Evolutionary conservation across 2,888 invertebrate genomes (phyloP), one percentile per base, ranked within the genome.

Genomic region (Rosalia funebris): DNA sequence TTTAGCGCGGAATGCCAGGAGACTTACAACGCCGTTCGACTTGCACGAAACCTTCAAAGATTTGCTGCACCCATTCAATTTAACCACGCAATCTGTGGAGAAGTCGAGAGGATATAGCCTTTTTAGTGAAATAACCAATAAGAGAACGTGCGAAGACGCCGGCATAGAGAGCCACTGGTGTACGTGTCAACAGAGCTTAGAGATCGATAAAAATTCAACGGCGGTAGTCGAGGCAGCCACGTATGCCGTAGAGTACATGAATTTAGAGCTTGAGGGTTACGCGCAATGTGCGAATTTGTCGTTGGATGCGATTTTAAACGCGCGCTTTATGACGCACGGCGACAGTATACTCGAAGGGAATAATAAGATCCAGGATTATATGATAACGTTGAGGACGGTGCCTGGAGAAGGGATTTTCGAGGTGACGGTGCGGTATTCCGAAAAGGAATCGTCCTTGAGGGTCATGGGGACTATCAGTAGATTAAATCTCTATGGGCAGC

Each of bases 141-240:
- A 52, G 25, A 84, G 96, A 41, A 92, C 91, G 0, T 97, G 96
- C 76, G 83, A 86, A 47, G 83, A 84, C 61, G 95, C 96, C 0
- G 88, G 84, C 0, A 93, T 97, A 59, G 87, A 89, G 0, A 88
- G 89, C 17, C 92, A 95, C 77, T 96, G 92, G 91, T 96, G 96
- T 79, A 91, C 93, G 15, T 96, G 96, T 69, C 91, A 93, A 74
- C 86, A 86, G 58, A 88, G 87, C 52, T 82, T 81, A 47, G 84
- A 86, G 65, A 75, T 92, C 12, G 76, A 84, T 0, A 80, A 82
- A 0, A 83, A 85, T 20, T 85, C 88, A 66, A 70, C 79, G 0
- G 76, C 81, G 5, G 89, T 91, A 0, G 76, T 81, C 3, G 82
- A 86, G 36, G 88, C 88, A 0, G 89, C 89, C 0, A 75, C 82